Evolutionary conservation across 2,797 vertebrate genomes (phyloP), one percentile per base, ranked within the genome.

Genomic region (Coracias cyanogaster): DNA sequence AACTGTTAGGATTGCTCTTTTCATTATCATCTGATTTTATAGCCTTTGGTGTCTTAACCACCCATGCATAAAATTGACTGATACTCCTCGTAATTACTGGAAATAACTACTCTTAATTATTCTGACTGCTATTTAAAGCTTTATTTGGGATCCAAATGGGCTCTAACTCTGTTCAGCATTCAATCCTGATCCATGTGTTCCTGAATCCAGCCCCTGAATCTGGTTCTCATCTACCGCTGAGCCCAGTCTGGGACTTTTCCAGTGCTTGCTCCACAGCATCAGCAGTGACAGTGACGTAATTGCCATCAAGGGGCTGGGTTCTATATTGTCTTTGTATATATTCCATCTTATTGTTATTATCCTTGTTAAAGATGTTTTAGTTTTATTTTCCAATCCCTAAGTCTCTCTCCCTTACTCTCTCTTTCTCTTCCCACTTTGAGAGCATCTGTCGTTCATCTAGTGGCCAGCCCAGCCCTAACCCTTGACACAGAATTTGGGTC

Each of bases 21-120:
- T 97, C 93, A 92, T 97, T 97, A 96, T 86, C 64, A 74, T 86
- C 58, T 93, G 87, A 93, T 96, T 97, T 97, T 95, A 97, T 96
- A 96, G 96, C 82, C 93, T 60, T 58, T 52, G 71, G 86, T 95
- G 85, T 90, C 87, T 95, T 95, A 96, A 93, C 81, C 92, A 90
- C 55, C 80, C 90, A 73, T 92, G 95, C 46, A 24, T 97, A 96
- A 97, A 97, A 97, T 90, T 82, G 93, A 91, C 84, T 87, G 85
- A 90, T 96, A 94, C 71, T 74, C 65, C 91, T 96, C 49, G 61
- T 96, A 97, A 97, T 97, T 94, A 97, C 66, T 86, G 89, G 57
- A 90, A 97, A 94, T 86, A 96, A 89, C 55, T 79, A 58, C 73
- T 93, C 97, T 96, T 95, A 93, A 96, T 95, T 96, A 82, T 81